These are phyloP conservation scores for Megaceryle torquata DNA, from an alignment of 2,113 vertebrate species.

Conservation along the genomic window DNA sequence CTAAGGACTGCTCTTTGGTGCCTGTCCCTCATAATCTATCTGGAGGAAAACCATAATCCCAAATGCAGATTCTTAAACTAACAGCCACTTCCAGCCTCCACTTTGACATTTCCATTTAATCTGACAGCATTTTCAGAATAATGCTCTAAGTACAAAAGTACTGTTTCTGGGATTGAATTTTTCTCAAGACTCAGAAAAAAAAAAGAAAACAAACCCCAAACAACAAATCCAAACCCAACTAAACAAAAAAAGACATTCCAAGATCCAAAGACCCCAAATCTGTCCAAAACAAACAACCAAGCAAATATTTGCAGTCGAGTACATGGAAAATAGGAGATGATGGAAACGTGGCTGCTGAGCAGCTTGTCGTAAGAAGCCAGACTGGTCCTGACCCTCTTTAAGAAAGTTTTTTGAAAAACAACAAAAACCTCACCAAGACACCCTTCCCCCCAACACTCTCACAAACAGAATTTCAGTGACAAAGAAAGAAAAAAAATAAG, in stretches of 20 bases:
- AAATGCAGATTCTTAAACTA: background rate
- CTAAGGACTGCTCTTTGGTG: background rate
- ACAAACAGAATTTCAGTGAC: background rate
- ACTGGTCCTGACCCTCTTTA: background rate
- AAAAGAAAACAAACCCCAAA: background rate
- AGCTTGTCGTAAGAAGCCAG: background rate
- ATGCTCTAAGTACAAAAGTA: background rate
- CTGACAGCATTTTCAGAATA: background rate
- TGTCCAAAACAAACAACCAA: slow-evolving; percentile 19
- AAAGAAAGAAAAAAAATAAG: background rate
- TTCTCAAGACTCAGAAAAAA: background rate
- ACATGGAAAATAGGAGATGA: background rate
- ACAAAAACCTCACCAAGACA: background rate
- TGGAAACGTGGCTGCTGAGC: background rate
- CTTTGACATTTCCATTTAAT: slow-evolving; percentile 14
- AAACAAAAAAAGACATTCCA: background rate
- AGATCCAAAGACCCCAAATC: background rate
- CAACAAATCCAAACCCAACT: too few species aligned
- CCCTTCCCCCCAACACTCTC: accelerated
- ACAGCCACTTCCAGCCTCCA: background rate
- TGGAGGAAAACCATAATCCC: background rate
- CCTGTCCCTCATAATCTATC: background rate
- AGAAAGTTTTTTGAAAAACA: background rate
- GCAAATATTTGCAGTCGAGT: background rate
- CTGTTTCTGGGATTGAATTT: background rate